Percentiles rank a stretch among this genome's conserved stretches.
phyloP scores from a whole-genome alignment of 2,113 vertebrate species.

The Lamprologus sp. region DNA sequence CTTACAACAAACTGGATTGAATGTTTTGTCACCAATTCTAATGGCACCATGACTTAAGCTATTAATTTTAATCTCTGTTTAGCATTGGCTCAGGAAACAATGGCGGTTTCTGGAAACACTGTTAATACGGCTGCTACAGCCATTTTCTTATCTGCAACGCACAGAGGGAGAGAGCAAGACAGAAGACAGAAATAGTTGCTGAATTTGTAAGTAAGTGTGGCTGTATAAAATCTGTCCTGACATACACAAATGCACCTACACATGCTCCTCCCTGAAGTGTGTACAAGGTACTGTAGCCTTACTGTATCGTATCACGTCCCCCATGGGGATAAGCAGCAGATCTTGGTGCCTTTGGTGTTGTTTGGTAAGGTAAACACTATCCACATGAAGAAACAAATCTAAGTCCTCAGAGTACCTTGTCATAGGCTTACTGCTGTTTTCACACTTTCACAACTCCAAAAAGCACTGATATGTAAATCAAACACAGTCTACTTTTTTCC shows the following conservation, averaged over 20 bases:
- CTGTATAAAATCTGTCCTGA: background rate
- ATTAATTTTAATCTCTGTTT: constrained; percentile 59
- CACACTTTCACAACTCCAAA: background rate
- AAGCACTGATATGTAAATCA: constrained; percentile 18
- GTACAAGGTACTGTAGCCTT: background rate
- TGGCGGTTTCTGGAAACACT: constrained; percentile 16
- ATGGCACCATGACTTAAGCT: constrained; percentile 22
- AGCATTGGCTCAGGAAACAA: constrained; percentile 44
- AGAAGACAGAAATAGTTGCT: constrained; percentile 9
- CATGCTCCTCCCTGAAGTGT: background rate
- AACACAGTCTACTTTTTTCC: background rate
- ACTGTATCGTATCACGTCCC: background rate
- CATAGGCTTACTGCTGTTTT: constrained; percentile 6
- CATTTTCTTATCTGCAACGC: constrained; percentile 54
- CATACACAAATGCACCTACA: background rate
- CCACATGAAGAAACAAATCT: constrained; percentile 3
- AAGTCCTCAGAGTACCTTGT: constrained; percentile 3
- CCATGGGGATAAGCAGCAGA: background rate
- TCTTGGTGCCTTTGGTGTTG: constrained; percentile 14
- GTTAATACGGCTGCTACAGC: constrained; percentile 16
- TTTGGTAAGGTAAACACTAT: constrained; percentile 29
- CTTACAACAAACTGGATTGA: constrained; percentile 25
- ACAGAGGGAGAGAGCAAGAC: constrained; percentile 13
- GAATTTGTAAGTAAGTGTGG: constrained; percentile 15
- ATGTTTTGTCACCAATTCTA: constrained; percentile 35